Conservation (phyloP, 2,113 vertebrate genomes). For the Oenanthe melanoleuca region DNA sequence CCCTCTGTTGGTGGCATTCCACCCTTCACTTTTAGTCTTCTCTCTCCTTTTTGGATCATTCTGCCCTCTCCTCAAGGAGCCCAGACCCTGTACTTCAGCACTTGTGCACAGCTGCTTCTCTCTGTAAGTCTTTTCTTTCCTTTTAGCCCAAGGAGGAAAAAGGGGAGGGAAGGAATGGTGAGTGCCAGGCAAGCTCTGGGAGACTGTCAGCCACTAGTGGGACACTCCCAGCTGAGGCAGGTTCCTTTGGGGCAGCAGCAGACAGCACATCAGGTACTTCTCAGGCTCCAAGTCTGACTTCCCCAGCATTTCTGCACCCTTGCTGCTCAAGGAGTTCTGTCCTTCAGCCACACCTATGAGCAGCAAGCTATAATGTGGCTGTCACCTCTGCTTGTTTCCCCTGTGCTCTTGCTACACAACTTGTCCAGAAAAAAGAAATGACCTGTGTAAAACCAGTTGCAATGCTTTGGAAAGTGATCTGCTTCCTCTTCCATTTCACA, state of each 20-base stretch:
- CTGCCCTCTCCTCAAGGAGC: not conserved
- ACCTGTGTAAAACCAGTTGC: not conserved
- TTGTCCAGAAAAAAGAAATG: not conserved
- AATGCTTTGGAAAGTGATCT: not conserved
- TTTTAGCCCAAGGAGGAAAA: not conserved
- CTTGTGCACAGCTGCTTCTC: not conserved
- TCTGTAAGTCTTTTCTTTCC: not conserved
- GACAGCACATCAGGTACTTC: not conserved
- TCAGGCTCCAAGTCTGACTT: not conserved
- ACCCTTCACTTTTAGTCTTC: not conserved
- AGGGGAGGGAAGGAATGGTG: not conserved
- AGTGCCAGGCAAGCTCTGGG: not conserved
- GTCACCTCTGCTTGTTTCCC: not conserved
- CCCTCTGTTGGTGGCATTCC: not conserved
- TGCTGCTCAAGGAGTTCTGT: not conserved
- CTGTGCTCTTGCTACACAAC: not conserved
- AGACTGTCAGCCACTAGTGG: fast-evolving
- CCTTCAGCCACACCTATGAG: not conserved
- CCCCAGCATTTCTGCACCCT: not conserved
- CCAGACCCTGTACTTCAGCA: not conserved
- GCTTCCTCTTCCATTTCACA: not conserved
- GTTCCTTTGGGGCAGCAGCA: not conserved
- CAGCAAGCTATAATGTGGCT: fast-evolving
- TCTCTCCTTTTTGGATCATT: fast-evolving
- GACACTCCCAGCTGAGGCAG: not conserved